Conservation (phyloP, 2,888 invertebrate genomes). For the Glyphotaelius pellucidus region DNA sequence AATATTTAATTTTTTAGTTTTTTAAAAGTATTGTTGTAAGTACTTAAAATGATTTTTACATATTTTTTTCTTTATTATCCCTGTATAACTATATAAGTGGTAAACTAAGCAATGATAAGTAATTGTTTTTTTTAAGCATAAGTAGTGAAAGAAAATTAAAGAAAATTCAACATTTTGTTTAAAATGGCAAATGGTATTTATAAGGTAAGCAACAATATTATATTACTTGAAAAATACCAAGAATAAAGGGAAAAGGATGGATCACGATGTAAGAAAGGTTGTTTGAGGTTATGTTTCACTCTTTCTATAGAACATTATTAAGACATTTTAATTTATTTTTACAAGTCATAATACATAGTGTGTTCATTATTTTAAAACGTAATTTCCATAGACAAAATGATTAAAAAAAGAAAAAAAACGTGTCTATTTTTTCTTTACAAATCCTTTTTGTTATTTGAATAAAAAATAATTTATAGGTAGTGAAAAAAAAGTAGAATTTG, state of each 20-base stretch:
- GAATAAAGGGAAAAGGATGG: slow-evolving; percentile 29
- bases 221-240: slow-evolving; percentile 30
- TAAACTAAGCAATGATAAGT: too few relatives aligned
- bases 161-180: neutral
- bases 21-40: too few relatives aligned
- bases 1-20: too few relatives aligned
- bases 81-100: too few relatives aligned
- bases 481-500: slow-evolving; percentile 15
- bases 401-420: neutral
- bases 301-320: neutral
- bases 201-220: neutral
- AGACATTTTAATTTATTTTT: slow-evolving; percentile 30
- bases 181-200: neutral
- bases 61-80: too few relatives aligned
- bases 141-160: neutral
- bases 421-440: neutral
- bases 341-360: neutral
- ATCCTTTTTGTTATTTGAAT: neutral
- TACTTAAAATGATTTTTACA: too few relatives aligned
- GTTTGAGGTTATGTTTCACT: neutral
- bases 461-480: neutral
- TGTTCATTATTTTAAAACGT: neutral
- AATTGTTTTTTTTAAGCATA: neutral
- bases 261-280: slow-evolving; percentile 29
- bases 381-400: slow-evolving; percentile 12